These are phyloP conservation scores for Andrena marginata DNA, from an alignment of 2,888 invertebrate genomes.

Conservation along the genomic window DNA sequence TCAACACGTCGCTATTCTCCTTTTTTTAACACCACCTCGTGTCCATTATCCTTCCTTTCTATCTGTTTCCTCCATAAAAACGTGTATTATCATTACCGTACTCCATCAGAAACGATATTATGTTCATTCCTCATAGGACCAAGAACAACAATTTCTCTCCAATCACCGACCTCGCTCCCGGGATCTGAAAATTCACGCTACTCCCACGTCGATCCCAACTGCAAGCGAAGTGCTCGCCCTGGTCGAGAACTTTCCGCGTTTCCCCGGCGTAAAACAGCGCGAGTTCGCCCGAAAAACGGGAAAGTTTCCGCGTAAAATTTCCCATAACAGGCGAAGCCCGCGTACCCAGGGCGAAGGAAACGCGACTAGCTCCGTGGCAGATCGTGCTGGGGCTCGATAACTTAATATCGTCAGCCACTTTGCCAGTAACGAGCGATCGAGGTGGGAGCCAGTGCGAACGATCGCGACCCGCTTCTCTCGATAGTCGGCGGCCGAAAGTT, in stretches of 20 bases:
- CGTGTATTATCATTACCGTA: too few species aligned
- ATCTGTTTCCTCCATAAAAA: too few species aligned
- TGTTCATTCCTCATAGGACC: neutral
- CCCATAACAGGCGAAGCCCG: neutral
- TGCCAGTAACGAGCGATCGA: slow-evolving; percentile 19
- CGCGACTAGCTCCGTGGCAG: neutral
- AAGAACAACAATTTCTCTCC: neutral
- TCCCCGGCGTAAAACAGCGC: slow-evolving; percentile 3
- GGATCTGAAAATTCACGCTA: neutral
- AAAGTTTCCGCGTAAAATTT: slow-evolving; percentile 43
- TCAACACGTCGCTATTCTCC: neutral
- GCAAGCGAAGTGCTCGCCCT: neutral
- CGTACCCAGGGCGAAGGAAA: neutral
- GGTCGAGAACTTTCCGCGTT: slow-evolving; percentile 5
- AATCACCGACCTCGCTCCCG: neutral
- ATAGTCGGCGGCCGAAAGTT: slow-evolving; percentile 3
- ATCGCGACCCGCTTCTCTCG: neutral
- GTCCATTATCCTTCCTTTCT: too few species aligned
- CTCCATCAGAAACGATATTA: neutral
- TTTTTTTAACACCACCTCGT: neutral
- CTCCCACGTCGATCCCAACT: slow-evolving; percentile 4
- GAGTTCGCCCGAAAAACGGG: neutral
- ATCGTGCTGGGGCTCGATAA: slow-evolving; percentile 17
- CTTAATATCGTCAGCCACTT: slow-evolving; percentile 8
- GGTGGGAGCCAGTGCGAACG: slow-evolving; percentile 3